These are phyloP conservation scores for Diplodus sargus DNA, from an alignment of 2,797 vertebrate genomes.

Conservation along the genomic window DNA sequence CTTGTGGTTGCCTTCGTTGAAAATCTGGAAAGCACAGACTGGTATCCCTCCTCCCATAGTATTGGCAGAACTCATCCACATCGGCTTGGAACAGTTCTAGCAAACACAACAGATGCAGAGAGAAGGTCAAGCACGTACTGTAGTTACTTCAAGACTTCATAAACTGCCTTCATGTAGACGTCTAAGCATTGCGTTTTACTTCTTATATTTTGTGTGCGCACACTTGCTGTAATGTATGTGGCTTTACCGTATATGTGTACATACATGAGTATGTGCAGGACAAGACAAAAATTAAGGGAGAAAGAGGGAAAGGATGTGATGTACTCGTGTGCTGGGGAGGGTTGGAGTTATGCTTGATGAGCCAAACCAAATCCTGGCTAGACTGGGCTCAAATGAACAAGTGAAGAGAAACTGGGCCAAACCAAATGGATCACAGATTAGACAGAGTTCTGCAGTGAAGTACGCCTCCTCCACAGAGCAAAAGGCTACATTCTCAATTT, in stretches of 20 bases:
- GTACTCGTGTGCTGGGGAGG: conserved; percentile 44
- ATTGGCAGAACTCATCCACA: conserved; percentile 98
- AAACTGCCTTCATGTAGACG: conserved; percentile 1
- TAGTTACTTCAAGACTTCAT: conserved; percentile 30
- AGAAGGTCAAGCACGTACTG: conserved; percentile 42
- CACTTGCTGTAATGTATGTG: neutral
- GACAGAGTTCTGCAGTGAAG: conserved; percentile 37
- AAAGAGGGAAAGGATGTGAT: conserved; percentile 51
- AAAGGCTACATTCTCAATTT: conserved; percentile 33
- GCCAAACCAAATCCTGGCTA: conserved; percentile 72
- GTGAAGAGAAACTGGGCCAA: conserved; percentile 66
- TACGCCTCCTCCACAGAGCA: conserved; percentile 36
- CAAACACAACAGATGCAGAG: conserved; percentile 70
- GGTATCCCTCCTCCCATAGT: conserved; percentile 92
- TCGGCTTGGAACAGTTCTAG: conserved; percentile 97
- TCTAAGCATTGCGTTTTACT: neutral
- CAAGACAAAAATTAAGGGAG: conserved; percentile 26
- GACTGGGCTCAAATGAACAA: conserved; percentile 66
- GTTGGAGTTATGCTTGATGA: conserved; percentile 56
- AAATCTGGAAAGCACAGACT: conserved; percentile 98
- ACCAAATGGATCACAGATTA: conserved; percentile 61
- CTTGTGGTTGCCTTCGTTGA: conserved; percentile 93
- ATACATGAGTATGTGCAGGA: neutral
- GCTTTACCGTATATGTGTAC: neutral
- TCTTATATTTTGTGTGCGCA: conserved; percentile 10